phyloP scores from a whole-genome alignment of 2,797 vertebrate genomes.

The Fistularia commersonii region DNA sequence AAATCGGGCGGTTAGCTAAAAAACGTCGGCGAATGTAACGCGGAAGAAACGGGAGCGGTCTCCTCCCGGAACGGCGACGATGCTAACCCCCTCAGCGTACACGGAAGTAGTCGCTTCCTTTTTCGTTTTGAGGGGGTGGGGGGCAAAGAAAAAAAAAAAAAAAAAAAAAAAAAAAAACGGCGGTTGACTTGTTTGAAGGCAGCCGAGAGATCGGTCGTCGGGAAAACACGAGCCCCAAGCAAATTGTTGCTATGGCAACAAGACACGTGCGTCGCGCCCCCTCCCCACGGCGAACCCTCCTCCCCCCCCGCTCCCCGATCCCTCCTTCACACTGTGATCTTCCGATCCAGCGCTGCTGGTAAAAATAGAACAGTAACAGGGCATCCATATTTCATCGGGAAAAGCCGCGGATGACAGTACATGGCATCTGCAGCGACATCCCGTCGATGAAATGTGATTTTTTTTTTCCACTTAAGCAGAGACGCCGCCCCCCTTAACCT shows the following conservation, averaged over 20 bases:
- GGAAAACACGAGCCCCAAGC: constrained; percentile 63
- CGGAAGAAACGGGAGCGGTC: no score
- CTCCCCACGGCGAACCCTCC: constrained; percentile 27
- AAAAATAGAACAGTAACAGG: constrained; percentile 75
- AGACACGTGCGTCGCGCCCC: constrained; percentile 63
- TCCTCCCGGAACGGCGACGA: no score
- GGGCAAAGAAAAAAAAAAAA: no score
- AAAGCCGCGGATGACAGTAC: constrained; percentile 49
- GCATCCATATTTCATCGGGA: constrained; percentile 73
- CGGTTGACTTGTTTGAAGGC: constrained; percentile 49
- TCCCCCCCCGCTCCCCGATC: constrained; percentile 28
- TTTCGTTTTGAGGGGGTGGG: no score
- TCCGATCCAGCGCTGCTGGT: constrained; percentile 64
- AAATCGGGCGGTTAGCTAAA: no score
- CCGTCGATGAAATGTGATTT: constrained; percentile 34
- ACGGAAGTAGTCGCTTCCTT: no score
- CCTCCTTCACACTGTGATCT: constrained; percentile 71
- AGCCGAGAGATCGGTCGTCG: constrained; percentile 66
- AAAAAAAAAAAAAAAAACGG: no score
- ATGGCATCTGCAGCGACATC: constrained; percentile 51
- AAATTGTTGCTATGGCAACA: constrained; percentile 76
- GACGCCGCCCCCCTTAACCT: no score
- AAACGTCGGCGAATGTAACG: no score
- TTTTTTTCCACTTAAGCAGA: no score
- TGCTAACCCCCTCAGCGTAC: no score